These are phyloP conservation scores for Thera britannica DNA, from an alignment of 2,888 invertebrate species.

Conservation along the genomic window DNA sequence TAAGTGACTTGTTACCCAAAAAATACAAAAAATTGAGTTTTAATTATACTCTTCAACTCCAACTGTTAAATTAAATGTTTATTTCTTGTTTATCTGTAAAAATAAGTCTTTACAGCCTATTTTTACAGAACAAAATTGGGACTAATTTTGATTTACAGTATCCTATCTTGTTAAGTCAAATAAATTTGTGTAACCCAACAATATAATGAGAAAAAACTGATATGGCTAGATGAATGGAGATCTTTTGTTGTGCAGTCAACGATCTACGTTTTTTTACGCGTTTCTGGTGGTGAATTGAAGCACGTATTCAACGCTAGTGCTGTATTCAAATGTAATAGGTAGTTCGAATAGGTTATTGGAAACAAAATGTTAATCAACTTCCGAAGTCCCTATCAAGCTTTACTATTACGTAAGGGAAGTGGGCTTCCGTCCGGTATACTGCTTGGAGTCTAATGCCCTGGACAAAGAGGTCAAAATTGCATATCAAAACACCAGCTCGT, in stretches of 20 bases:
- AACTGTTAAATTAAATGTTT: neutral
- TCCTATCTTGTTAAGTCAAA: neutral
- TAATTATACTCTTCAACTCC: neutral
- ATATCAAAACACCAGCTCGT: conserved; percentile 47
- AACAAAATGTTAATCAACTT: conserved; percentile 57
- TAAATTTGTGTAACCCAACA: neutral
- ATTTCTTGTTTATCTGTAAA: too few species aligned
- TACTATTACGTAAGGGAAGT: conserved; percentile 61
- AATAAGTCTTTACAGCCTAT: too few species aligned
- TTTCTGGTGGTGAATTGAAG: neutral
- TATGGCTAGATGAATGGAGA: conserved; percentile 3
- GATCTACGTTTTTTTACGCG: conserved; percentile 11
- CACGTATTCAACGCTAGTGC: neutral
- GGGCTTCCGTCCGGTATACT: conserved; percentile 51
- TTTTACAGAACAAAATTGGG: too few species aligned
- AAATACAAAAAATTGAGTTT: too few species aligned
- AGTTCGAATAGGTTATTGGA: conserved; percentile 45
- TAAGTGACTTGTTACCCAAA: too few species aligned
- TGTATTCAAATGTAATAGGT: neutral
- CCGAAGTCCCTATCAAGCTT: conserved; percentile 61
- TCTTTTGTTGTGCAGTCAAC: conserved; percentile 7
- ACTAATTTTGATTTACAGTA: too few species aligned
- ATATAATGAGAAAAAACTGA: neutral
- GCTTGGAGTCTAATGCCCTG: conserved; percentile 42
- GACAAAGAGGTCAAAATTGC: conserved; percentile 51